Conservation (phyloP, 2,888 invertebrate genomes). For the Drosophila longiperda region DNA sequence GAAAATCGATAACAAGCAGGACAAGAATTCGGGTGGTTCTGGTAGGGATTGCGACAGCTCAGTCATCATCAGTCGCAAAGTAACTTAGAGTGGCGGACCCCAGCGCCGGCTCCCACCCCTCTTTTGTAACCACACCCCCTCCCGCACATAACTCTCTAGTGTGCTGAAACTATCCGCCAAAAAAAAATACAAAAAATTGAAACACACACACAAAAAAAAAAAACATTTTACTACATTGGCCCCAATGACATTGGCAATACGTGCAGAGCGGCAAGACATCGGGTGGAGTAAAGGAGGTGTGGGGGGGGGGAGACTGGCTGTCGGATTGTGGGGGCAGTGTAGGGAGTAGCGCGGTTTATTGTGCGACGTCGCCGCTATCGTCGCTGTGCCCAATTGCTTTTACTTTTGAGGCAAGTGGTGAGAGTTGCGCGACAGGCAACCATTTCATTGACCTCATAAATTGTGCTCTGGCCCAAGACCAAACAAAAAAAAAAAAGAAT, state of each 20-base stretch:
- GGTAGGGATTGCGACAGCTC: constrained; percentile 11
- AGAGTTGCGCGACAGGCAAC: constrained; percentile 35
- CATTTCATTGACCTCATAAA: constrained; percentile 80
- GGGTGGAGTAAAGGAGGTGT: neutral
- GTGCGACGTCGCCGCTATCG: constrained; percentile 66
- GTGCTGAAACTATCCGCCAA: constrained; percentile 48
- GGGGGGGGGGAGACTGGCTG: no score
- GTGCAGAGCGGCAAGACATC: constrained; percentile 10
- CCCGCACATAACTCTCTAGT: constrained; percentile 35
- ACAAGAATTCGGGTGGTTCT: neutral
- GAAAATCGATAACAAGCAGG: constrained; percentile 62
- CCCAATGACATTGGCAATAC: constrained; percentile 66
- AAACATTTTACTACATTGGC: constrained; percentile 50
- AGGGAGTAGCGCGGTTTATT: constrained; percentile 27
- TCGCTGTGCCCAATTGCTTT: constrained; percentile 64
- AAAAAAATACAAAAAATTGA: constrained; percentile 20
- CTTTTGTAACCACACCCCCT: neutral
- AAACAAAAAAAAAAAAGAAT: neutral
- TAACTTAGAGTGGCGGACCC: constrained; percentile 41
- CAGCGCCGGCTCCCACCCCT: neutral
- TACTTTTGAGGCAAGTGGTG: constrained; percentile 29
- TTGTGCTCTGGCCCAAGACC: constrained; percentile 45
- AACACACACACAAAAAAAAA: neutral
- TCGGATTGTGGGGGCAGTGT: no score
- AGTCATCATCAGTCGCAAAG: constrained; percentile 53